Conservation (phyloP, 2,113 vertebrate species). For the Cyanoliseus patagonus region DNA sequence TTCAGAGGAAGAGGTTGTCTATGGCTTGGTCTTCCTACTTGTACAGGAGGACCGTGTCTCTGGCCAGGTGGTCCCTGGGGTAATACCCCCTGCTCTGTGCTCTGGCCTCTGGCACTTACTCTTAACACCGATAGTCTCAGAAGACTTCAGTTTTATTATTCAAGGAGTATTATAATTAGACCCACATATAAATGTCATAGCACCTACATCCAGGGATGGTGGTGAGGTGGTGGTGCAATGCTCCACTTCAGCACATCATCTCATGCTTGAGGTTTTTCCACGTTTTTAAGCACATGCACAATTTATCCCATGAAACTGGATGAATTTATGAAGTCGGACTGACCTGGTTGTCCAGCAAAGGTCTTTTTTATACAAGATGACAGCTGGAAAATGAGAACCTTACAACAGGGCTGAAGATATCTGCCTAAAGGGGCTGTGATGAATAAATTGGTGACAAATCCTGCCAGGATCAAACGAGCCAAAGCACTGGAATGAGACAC, state of each 20-base stretch:
- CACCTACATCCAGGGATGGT: not conserved
- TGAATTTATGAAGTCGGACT: not conserved
- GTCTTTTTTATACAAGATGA: not conserved
- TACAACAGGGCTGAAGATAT: not conserved
- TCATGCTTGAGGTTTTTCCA: not conserved
- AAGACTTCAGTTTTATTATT: not conserved
- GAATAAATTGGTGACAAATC: not conserved
- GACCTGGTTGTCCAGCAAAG: not conserved
- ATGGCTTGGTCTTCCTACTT: not conserved
- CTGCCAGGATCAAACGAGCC: not conserved
- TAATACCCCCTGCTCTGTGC: not conserved
- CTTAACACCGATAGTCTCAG: fast-evolving
- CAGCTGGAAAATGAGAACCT: not conserved
- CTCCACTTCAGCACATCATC: not conserved
- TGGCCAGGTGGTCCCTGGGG: not conserved
- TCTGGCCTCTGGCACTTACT: not conserved
- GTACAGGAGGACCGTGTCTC: not conserved
- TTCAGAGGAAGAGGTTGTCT: not conserved
- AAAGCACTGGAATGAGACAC: not conserved
- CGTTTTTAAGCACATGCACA: not conserved
- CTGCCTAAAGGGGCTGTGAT: not conserved
- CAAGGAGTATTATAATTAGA: not conserved
- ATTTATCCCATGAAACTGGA: not conserved
- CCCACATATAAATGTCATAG: not conserved
- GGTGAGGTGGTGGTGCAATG: not conserved